Conservation (phyloP, 2,113 vertebrate species). For the Oreochromis tanganicae region DNA sequence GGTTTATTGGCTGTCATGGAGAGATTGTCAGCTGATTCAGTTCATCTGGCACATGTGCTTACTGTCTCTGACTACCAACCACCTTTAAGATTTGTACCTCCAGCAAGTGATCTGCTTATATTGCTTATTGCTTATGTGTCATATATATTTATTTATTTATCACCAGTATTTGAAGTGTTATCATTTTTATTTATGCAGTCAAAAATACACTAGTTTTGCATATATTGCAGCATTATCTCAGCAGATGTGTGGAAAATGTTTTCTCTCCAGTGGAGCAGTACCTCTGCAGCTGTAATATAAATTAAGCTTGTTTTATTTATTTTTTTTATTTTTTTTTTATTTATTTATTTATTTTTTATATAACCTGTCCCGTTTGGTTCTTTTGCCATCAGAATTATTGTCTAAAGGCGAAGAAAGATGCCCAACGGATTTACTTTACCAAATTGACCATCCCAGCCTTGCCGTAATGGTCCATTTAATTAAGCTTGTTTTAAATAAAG, state of each 20-base stretch:
- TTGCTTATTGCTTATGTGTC: not conserved
- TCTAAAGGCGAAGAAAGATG: too few relatives aligned
- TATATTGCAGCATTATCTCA: not conserved
- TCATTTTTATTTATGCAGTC: not conserved
- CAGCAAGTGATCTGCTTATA: not conserved
- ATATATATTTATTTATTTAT: not conserved
- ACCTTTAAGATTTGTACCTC: not conserved
- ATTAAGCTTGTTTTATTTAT: not conserved
- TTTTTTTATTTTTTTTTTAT: too few relatives aligned
- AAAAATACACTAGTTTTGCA: not conserved
- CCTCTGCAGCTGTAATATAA: not conserved
- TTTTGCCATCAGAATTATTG: too few relatives aligned
- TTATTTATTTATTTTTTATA: too few relatives aligned
- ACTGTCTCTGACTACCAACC: not conserved
- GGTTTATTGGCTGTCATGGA: not conserved
- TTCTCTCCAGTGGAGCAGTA: not conserved
- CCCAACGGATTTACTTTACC: too few relatives aligned
- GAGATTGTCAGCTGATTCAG: not conserved
- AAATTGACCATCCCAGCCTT: too few relatives aligned
- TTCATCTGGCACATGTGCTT: not conserved
- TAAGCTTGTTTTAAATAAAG: not conserved
- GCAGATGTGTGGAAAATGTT: not conserved
- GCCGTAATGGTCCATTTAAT: too few relatives aligned
- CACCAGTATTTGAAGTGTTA: not conserved
- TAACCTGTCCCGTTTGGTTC: too few relatives aligned